Base-by-base conservation (phyloP, 2,888 invertebrate genomes). In the Plebejus melissa region DNA sequence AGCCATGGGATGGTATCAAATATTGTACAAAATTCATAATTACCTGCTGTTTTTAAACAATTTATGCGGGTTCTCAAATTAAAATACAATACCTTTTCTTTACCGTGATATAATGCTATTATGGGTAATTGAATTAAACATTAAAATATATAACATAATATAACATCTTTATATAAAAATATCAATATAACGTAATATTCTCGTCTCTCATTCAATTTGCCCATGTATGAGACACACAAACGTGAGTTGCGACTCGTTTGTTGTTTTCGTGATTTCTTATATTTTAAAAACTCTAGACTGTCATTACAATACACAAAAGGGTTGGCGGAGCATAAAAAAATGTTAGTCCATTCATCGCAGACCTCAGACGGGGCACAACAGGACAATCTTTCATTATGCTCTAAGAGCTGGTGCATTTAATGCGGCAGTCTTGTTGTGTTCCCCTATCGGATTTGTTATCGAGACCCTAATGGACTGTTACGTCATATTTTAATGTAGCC, bases 261-360 rank as follows among this genome's bases (percentile, higher is more conserved):
- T 72, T 46, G 72, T 72, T 72, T 72, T 72, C 72, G 72, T 72
- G 72, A 74, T 74, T 74, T 72, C 72, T 72, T 72, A 72, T 38
- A 58, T 60, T 38, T 75, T 69, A 70, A 74, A 77, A 72, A 77
- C 75, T 38, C 71, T 50, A 74, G 69, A 76, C 76, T 74, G 77
- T 74, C 77, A 74, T 76, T 75, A 79, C 79, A 79, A 79, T 79
- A 58, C 76, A 82, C 81, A 82, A 82, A 82, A 79, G 78, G 76
- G 76, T 79, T 79, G 78, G 75, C 79, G 77, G 79, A 74, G 79
- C 77, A 79, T 80, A 80, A 81, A 81, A 78, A 79, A 78, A 79
- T 77, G 78, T 77, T 79, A 76, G 80, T 79, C 78, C 80, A 80
- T 80, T 81, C 77, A 79, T 74, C 77, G 78, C 74, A 77, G 76